phyloP scores from a whole-genome alignment of 2,888 invertebrate genomes.

The Diadegma fenestrale region DNA sequence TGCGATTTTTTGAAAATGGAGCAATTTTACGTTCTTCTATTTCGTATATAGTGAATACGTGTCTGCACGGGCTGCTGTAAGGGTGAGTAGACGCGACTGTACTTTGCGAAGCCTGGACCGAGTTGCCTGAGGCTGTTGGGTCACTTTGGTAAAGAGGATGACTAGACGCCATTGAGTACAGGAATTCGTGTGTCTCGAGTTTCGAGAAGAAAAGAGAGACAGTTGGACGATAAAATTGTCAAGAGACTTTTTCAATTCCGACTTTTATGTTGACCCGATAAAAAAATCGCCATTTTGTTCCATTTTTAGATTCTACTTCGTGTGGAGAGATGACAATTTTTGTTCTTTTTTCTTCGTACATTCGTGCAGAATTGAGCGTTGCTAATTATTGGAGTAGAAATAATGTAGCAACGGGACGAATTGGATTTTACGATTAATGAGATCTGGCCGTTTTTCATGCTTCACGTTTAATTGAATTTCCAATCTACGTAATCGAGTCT shows the following conservation, averaged over 20 bases:
- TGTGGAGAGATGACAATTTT: neutral
- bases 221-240: constrained; percentile 26
- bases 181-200: constrained; percentile 44
- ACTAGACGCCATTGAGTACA: constrained; percentile 62
- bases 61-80: neutral
- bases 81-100: neutral
- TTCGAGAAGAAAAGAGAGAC: constrained; percentile 32
- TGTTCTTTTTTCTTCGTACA: neutral
- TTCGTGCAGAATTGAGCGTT: constrained; percentile 22
- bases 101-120: constrained; percentile 35
- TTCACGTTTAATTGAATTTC: neutral
- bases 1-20: neutral
- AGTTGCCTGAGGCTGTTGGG: constrained; percentile 35
- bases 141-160: constrained; percentile 58
- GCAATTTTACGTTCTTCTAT: neutral
- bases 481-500: constrained; percentile 53
- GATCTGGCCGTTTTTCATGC: neutral
- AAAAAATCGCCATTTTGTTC: neutral
- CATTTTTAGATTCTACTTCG: neutral
- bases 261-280: neutral
- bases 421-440: neutral
- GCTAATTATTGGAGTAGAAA: constrained; percentile 44
- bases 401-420: neutral
- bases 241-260: neutral
- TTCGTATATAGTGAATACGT: neutral